These are phyloP conservation scores for Drosophila histrio DNA, from an alignment of 2,888 invertebrate genomes.

Conservation along the genomic window DNA sequence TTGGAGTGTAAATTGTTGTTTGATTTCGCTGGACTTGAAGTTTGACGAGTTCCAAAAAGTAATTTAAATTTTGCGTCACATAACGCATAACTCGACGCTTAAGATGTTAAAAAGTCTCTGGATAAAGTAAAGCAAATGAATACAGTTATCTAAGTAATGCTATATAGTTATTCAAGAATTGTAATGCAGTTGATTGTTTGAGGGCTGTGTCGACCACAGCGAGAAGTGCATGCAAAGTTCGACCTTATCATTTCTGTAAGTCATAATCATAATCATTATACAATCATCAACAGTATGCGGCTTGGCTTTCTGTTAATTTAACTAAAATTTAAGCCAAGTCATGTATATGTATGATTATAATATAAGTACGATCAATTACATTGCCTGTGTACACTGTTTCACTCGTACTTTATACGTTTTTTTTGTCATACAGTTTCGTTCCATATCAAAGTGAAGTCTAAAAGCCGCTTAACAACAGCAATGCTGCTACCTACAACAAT, in stretches of 20 bases:
- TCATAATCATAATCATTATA: conserved; percentile 30
- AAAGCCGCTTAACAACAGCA: conserved; percentile 29
- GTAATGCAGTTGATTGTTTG: conserved; percentile 2
- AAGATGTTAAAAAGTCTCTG: conserved; percentile 1
- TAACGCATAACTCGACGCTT: conserved; percentile 3
- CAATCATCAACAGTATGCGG: conserved; percentile 52
- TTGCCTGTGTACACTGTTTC: conserved; percentile 8
- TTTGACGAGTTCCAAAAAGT: conserved; percentile 52
- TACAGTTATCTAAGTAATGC: conserved; percentile 6
- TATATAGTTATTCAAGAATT: conserved; percentile 11
- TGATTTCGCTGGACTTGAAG: conserved; percentile 48
- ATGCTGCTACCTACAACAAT: conserved; percentile 12
- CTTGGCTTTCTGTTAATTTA: conserved; percentile 37
- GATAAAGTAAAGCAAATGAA: neutral
- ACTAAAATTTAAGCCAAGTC: conserved; percentile 40
- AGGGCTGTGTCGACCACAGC: neutral
- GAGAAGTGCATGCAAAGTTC: conserved; percentile 14
- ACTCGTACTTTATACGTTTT: conserved; percentile 20
- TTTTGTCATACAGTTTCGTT: conserved; percentile 19
- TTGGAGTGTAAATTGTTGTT: conserved; percentile 58
- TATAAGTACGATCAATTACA: conserved; percentile 25
- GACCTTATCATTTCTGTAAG: conserved; percentile 16
- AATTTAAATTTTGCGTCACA: conserved; percentile 26
- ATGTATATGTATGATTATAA: conserved; percentile 28
- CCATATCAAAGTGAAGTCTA: conserved; percentile 25